Conservation (phyloP, 1,140 invertebrate species). For the Chironomus striatipennis region DNA sequence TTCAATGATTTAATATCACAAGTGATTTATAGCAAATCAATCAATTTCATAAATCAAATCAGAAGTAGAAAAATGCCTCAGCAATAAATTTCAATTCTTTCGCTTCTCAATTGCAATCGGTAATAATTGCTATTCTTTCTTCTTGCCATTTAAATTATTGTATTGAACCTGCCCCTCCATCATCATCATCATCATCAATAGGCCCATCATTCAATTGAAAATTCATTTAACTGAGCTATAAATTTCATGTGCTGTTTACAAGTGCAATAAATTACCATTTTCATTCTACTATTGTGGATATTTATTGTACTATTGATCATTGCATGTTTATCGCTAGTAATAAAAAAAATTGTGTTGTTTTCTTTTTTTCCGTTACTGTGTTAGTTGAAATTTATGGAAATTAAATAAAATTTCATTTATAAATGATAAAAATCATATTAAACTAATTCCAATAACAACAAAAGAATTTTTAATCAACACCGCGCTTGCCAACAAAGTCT, state of each 20-base stretch:
- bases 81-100: background rate
- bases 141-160: background rate
- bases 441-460: too few relatives aligned
- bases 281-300: background rate
- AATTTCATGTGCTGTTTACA: conserved; percentile 11
- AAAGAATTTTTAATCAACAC: too few relatives aligned
- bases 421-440: too few relatives aligned
- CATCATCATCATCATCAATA: conserved; percentile 5
- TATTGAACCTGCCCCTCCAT: background rate
- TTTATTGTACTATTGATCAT: background rate
- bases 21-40: background rate
- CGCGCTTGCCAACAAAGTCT: background rate
- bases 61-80: background rate
- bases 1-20: conserved; percentile 8
- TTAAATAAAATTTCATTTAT: too few relatives aligned
- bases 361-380: background rate
- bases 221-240: conserved; percentile 1
- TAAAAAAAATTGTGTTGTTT: background rate
- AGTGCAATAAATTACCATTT: background rate
- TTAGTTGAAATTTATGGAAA: too few relatives aligned
- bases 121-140: background rate
- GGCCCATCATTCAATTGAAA: conserved; percentile 12
- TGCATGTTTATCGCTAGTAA: too few relatives aligned
- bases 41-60: conserved; percentile 1
- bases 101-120: too few relatives aligned